Evolutionary conservation across 2,888 invertebrate species (phyloP).

Genomic region (Mythimna pallens): DNA sequence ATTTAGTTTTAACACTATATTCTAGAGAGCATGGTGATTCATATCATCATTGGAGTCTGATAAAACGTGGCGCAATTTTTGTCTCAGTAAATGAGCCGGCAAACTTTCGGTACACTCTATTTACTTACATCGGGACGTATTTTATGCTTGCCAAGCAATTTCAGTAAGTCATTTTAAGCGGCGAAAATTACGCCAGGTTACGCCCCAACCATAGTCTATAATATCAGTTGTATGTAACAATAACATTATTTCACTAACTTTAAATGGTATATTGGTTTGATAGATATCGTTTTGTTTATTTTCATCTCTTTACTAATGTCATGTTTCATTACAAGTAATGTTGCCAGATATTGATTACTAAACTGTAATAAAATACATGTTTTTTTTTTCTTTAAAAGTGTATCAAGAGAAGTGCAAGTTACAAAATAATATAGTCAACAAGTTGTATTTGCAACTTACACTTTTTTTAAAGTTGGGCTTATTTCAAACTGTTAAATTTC

Average conservation of each 20-base stretch:
- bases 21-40: slow-evolving; percentile 53
- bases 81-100: neutral
- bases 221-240: slow-evolving; percentile 25
- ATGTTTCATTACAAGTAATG: slow-evolving; percentile 56
- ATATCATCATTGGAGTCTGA: slow-evolving; percentile 11
- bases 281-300: slow-evolving; percentile 37
- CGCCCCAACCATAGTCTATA: slow-evolving; percentile 4
- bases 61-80: slow-evolving; percentile 11
- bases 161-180: neutral
- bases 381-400: too few species aligned
- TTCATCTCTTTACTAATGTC: slow-evolving; percentile 56
- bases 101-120: neutral
- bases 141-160: neutral
- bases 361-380: too few species aligned
- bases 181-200: slow-evolving; percentile 2
- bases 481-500: neutral
- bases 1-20: slow-evolving; percentile 33
- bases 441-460: too few species aligned
- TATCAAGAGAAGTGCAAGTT: neutral
- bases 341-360: slow-evolving; percentile 40
- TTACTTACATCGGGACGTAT: neutral
- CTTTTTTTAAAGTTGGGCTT: too few species aligned
- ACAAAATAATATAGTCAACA: neutral
- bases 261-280: slow-evolving; percentile 26
- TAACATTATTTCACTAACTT: slow-evolving; percentile 29